These are phyloP conservation scores for Anas capensis DNA, from an alignment of 2,797 vertebrate genomes.

Conservation along the genomic window DNA sequence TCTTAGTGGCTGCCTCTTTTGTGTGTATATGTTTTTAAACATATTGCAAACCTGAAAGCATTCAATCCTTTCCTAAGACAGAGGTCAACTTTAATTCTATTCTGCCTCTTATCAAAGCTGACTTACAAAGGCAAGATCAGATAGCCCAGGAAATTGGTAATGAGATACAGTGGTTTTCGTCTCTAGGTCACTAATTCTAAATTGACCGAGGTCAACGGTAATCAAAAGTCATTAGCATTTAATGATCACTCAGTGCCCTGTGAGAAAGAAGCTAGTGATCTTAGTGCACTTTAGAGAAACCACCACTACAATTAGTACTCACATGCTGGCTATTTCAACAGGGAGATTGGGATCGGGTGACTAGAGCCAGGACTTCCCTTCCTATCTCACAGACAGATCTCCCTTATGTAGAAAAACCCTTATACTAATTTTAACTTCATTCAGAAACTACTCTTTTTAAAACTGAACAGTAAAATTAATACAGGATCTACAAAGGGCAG, in stretches of 20 bases:
- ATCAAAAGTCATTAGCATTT: slow-evolving; percentile 77
- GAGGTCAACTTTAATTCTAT: slow-evolving; percentile 66
- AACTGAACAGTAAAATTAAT: not conserved
- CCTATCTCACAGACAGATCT: not conserved
- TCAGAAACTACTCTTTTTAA: not conserved
- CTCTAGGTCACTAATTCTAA: slow-evolving; percentile 73
- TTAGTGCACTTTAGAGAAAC: not conserved
- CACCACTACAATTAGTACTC: slow-evolving; percentile 38
- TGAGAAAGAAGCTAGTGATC: slow-evolving; percentile 60
- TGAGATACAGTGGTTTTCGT: slow-evolving; percentile 64
- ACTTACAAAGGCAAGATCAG: slow-evolving; percentile 60
- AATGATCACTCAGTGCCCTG: slow-evolving; percentile 53
- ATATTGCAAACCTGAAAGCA: slow-evolving; percentile 47
- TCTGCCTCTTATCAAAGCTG: slow-evolving; percentile 45
- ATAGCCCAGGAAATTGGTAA: slow-evolving; percentile 73
- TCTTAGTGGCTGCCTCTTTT: not conserved
- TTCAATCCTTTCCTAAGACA: slow-evolving; percentile 17
- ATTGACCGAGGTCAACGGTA: slow-evolving; percentile 72
- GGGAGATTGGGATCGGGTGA: not conserved
- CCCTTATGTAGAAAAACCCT: not conserved
- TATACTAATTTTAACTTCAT: not conserved
- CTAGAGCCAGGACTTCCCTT: not conserved
- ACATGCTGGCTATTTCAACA: not conserved
- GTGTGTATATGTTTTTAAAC: not conserved
- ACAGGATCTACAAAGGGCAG: not conserved